A percentile compares a stretch with the other conserved stretches of the same genome.
phyloP scores from a whole-genome alignment of 2,797 vertebrate genomes.

The Acrossocheilus wenchowensis region DNA sequence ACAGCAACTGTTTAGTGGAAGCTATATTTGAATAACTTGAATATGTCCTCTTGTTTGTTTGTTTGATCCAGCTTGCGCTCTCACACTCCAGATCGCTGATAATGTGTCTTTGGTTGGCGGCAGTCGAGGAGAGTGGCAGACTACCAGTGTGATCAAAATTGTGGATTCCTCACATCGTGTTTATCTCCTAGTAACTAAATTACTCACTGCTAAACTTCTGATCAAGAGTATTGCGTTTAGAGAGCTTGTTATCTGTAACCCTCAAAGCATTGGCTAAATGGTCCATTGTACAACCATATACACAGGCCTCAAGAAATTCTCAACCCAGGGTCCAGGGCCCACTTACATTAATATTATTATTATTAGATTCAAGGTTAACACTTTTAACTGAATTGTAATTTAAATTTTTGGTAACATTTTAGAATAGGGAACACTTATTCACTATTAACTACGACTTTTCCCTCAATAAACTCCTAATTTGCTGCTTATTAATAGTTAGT shows the following conservation, averaged over 20 bases:
- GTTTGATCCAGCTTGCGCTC: conserved; percentile 69
- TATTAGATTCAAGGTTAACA: background rate
- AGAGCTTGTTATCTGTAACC: background rate
- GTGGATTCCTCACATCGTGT: conserved; percentile 44
- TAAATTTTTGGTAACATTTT: no score
- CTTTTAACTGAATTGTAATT: no score
- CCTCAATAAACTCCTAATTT: no score
- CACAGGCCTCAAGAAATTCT: background rate
- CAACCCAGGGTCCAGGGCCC: background rate
- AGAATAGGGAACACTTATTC: no score
- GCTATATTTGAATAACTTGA: background rate
- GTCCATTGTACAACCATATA: background rate
- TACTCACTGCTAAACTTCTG: conserved; percentile 7
- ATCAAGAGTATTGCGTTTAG: background rate
- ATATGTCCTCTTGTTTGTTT: conserved; percentile 36
- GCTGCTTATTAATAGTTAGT: no score
- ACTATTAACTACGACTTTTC: no score
- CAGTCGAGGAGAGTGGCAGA: conserved; percentile 72
- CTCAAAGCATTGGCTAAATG: background rate
- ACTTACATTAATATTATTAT: background rate
- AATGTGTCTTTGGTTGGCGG: background rate
- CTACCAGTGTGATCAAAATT: fast-evolving
- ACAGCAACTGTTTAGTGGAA: background rate
- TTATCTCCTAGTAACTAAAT: conserved; percentile 67
- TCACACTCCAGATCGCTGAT: conserved; percentile 48